These are phyloP conservation scores for Chaetogeoica ovagalla DNA, from an alignment of 2,888 invertebrate species.

Conservation along the genomic window DNA sequence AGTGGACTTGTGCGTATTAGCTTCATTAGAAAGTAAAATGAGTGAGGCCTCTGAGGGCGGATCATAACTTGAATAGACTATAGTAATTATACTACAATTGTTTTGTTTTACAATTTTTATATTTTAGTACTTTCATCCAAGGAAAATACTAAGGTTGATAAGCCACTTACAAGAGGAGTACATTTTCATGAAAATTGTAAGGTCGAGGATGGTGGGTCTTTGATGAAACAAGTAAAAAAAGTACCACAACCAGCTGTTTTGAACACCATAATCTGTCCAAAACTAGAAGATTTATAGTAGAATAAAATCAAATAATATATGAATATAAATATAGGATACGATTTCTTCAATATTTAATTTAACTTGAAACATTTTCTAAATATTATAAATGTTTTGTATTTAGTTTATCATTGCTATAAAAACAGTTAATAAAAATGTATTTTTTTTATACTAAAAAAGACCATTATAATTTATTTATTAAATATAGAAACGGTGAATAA, in stretches of 20 bases:
- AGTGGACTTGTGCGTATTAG: too few relatives aligned
- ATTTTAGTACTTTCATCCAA: constrained; percentile 20
- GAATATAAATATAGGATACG: neutral
- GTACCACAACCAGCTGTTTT: constrained; percentile 30
- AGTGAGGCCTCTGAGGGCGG: too few relatives aligned
- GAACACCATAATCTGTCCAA: constrained; percentile 39
- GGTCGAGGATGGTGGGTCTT: constrained; percentile 31
- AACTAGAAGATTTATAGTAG: constrained; percentile 32
- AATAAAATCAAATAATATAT: neutral
- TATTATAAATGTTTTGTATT: too few relatives aligned
- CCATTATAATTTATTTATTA: too few relatives aligned
- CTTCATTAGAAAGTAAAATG: too few relatives aligned
- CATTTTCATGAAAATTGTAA: constrained; percentile 44
- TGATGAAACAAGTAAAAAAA: constrained; percentile 27
- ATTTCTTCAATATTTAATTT: neutral
- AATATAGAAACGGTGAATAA: too few relatives aligned
- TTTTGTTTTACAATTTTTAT: neutral
- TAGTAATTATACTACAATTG: neutral
- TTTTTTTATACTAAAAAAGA: too few relatives aligned
- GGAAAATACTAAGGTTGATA: constrained; percentile 27
- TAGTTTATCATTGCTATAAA: too few relatives aligned
- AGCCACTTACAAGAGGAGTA: constrained; percentile 9
- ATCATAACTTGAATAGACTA: too few relatives aligned
- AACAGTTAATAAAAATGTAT: too few relatives aligned
- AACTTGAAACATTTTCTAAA: too few relatives aligned